Evolutionary conservation across 2,113 vertebrate genomes (phyloP).

Genomic region (Calyptomena viridis): DNA sequence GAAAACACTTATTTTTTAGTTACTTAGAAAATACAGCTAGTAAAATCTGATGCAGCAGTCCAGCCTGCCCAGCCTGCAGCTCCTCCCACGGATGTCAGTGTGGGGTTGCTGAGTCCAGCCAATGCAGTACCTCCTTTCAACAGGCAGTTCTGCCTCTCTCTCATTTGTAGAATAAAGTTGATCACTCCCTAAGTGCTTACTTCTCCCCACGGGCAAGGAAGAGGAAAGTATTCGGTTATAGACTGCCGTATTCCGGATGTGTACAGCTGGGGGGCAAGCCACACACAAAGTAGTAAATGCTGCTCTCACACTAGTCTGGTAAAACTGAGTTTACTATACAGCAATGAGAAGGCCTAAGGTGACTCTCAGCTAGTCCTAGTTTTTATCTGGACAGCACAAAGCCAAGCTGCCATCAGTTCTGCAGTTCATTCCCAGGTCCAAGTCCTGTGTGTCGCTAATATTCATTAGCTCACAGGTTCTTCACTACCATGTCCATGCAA

Average conservation of each 20-base stretch:
- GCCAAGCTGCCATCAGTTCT: neutral
- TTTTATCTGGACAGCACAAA: neutral
- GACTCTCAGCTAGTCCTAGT: neutral
- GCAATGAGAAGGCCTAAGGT: neutral
- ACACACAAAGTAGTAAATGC: neutral
- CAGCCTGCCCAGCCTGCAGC: neutral
- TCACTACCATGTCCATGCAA: neutral
- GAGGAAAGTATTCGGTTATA: neutral
- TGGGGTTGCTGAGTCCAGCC: neutral
- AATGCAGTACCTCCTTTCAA: neutral
- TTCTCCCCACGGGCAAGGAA: neutral
- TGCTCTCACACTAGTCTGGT: neutral
- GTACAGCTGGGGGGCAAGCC: fast-evolving
- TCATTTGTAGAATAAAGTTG: neutral
- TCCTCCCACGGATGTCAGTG: neutral
- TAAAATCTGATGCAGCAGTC: neutral
- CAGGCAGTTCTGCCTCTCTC: neutral
- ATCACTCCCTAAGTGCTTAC: neutral
- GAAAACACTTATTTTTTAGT: neutral
- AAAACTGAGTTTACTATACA: neutral
- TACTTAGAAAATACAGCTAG: neutral
- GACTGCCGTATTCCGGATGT: neutral
- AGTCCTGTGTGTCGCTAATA: neutral
- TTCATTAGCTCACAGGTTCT: neutral
- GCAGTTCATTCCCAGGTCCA: neutral